phyloP scores from a whole-genome alignment of 1,140 invertebrate species.

The Heliconius eleuchia region DNA sequence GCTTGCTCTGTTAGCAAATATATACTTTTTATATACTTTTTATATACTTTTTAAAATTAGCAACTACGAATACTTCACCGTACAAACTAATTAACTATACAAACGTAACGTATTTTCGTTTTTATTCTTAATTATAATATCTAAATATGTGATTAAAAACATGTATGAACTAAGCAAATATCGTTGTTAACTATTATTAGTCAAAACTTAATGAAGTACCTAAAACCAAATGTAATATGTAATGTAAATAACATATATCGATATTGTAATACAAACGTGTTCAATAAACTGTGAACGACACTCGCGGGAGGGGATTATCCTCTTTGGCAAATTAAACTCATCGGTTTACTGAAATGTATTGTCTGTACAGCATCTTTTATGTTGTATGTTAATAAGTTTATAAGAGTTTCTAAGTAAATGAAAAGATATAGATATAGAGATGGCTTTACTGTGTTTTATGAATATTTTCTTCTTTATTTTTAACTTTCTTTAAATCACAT shows the following conservation, averaged over 20 bases:
- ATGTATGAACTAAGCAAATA: neutral
- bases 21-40: neutral
- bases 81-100: neutral
- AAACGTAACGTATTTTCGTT: too few relatives aligned
- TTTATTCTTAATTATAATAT: too few relatives aligned
- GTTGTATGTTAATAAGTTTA: neutral
- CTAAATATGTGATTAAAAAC: too few relatives aligned
- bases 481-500: too few relatives aligned
- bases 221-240: neutral
- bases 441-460: too few relatives aligned
- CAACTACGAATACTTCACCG: neutral
- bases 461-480: too few relatives aligned
- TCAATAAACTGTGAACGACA: slow-evolving; percentile 26
- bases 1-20: neutral
- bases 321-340: slow-evolving; percentile 25
- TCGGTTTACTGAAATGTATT: neutral
- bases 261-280: neutral
- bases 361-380: neutral
- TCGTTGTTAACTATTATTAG: too few relatives aligned
- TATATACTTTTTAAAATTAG: too few relatives aligned
- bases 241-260: neutral
- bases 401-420: too few relatives aligned
- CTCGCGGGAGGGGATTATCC: slow-evolving; percentile 16
- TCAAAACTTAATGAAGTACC: neutral
- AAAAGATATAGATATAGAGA: too few relatives aligned